These are phyloP conservation scores for Dryas iulia DNA, from an alignment of 1,140 invertebrate genomes.

Conservation along the genomic window DNA sequence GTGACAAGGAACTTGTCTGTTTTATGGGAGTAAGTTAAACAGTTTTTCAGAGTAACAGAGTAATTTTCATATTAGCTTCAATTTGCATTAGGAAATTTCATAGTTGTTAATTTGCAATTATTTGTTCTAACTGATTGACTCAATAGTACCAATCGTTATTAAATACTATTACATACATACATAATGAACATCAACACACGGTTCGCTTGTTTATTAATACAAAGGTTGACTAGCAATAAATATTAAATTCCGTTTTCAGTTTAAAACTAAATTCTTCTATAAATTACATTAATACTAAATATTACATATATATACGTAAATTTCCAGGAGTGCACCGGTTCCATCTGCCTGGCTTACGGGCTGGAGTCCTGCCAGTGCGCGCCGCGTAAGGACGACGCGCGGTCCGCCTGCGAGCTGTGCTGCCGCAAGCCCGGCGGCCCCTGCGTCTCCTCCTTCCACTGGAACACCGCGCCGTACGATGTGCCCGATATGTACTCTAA, in stretches of 20 bases:
- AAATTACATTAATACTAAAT: neutral
- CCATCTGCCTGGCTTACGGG: slow-evolving; percentile 85
- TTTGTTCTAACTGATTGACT: no score
- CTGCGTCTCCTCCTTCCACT: slow-evolving; percentile 93
- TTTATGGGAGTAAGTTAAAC: slow-evolving; percentile 92
- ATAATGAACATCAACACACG: no score
- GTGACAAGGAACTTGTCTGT: slow-evolving; percentile 96
- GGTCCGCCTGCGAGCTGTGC: slow-evolving; percentile 94
- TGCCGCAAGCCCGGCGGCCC: slow-evolving; percentile 92
- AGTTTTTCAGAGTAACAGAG: no score
- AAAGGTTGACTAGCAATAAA: no score
- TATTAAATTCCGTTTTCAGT: no score
- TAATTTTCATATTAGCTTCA: no score
- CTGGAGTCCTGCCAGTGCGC: slow-evolving; percentile 97
- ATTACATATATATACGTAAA: neutral
- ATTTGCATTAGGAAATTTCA: no score
- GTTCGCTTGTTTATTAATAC: no score
- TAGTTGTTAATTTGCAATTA: no score
- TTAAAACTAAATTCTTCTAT: no score
- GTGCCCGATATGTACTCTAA: slow-evolving; percentile 96
- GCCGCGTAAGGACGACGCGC: slow-evolving; percentile 87
- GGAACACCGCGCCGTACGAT: slow-evolving; percentile 93
- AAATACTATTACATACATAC: no score
- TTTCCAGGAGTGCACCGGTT: slow-evolving; percentile 68
- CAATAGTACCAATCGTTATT: no score